Base-by-base conservation (phyloP, 2,888 invertebrate species). In the Nasonia oneida region DNA sequence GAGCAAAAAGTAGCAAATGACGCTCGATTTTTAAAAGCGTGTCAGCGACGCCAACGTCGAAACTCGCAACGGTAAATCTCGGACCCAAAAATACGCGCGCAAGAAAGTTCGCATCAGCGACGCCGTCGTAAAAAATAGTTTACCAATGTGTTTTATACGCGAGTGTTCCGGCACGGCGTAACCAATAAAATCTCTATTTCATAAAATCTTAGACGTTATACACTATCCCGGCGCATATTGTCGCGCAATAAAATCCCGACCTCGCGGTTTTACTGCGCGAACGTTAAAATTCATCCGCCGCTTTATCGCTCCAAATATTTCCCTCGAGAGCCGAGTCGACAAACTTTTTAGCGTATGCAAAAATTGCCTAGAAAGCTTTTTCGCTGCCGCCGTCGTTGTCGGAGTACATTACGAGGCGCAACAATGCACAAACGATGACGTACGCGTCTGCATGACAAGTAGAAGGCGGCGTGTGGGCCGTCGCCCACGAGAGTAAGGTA, bases 401-500 rank as follows among this genome's bases (percentile, higher is more conserved):
- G 5, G 50, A 18, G 18, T 53, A 18, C 57, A n/a, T n/a, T 23
- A 61, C n/a, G 6, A 8, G 23, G 4, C 57, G 57, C 23, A 61
- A 61, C 57, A 61, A 61, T 61, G 57, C 57, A 61, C n/a, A 23
- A 61, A 23, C 57, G 57, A 61, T 70, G 33, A 39, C 70, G 70
- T 33, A 33, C 33, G 70, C 33, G 37, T 39, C 37, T 37, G 33
- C 33, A 61, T 61, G 57, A 61, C 57, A 61, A 61, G n/a, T 61
- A 61, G 57, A 61, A n/a, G 57, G 57, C 23, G 23, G 6, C 57
- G n/a, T n/a, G 57, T 61, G 57, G 57, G 57, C 57, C 23, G 57
- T n/a, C 57, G 57, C 57, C 53, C 57, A n/a, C 57, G n/a, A 6
- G 18, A 18, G 6, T 4, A 53, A 8, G 10, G 29, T 4, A 53